Conservation (phyloP, 2,797 vertebrate genomes). For the Zalophus californianus region DNA sequence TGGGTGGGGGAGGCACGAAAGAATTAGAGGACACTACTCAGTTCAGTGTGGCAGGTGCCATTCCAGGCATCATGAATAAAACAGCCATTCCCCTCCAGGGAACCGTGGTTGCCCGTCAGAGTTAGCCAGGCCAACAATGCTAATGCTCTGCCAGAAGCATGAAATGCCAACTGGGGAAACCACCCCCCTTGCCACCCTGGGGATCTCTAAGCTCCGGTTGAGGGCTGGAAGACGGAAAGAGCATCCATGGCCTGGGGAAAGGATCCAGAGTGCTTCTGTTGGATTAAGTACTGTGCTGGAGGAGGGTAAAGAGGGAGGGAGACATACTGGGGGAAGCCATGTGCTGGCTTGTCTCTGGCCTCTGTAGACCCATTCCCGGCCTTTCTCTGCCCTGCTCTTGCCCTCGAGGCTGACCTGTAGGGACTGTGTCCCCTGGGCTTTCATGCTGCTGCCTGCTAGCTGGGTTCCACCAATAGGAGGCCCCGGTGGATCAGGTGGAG, state of each 20-base stretch:
- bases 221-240: background rate
- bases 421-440: no score
- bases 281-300: background rate
- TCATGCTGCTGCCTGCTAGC: background rate
- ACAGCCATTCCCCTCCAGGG: background rate
- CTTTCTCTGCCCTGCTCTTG: background rate
- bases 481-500: background rate
- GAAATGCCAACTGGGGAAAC: background rate
- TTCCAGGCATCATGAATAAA: background rate
- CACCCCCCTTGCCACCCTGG: background rate
- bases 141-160: background rate
- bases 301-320: no score
- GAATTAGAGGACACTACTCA: background rate
- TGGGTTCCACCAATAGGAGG: background rate
- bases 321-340: background rate
- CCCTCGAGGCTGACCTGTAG: background rate
- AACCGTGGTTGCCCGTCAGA: background rate
- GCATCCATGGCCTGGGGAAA: background rate
- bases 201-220: background rate
- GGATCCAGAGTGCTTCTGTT: background rate
- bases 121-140: background rate
- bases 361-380: rapidly evolving
- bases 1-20: background rate
- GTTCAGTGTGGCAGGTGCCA: background rate
- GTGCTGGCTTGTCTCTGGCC: background rate